phyloP scores from a whole-genome alignment of 1,140 invertebrate species.

The Cryptotermes secundus region DNA sequence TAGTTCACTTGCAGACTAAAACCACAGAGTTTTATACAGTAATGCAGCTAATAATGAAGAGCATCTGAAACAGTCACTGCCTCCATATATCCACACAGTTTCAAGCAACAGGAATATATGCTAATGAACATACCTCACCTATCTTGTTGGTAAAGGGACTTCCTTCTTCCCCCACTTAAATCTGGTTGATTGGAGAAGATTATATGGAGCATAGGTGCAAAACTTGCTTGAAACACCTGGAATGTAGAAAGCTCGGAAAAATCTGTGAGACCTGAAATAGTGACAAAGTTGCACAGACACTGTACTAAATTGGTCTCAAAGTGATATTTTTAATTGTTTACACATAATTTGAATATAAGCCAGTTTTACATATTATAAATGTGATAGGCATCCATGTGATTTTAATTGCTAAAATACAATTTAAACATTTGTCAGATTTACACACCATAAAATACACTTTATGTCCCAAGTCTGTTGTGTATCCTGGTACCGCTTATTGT shows the following conservation, averaged over 20 bases:
- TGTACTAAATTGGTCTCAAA: conserved; percentile 25
- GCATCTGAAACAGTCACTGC: too few relatives aligned
- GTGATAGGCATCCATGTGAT: too few relatives aligned
- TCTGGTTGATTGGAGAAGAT: conserved; percentile 68
- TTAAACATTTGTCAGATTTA: background rate
- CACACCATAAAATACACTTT: background rate
- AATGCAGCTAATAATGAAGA: too few relatives aligned
- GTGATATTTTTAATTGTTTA: background rate
- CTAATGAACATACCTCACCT: background rate
- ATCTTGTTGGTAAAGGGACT: background rate
- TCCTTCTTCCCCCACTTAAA: conserved; percentile 23
- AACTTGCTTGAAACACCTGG: conserved; percentile 75
- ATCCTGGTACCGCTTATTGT: background rate
- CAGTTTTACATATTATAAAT: too few relatives aligned
- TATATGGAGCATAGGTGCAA: conserved; percentile 75
- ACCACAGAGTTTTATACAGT: too few relatives aligned
- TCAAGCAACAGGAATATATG: too few relatives aligned
- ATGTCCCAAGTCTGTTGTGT: background rate
- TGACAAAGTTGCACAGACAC: conserved; percentile 35
- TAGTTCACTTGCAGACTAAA: too few relatives aligned
- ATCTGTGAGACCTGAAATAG: conserved; percentile 64
- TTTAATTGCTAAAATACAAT: conserved; percentile 17
- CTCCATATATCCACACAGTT: too few relatives aligned
- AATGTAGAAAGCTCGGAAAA: conserved; percentile 87
- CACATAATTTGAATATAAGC: conserved; percentile 24